phyloP scores from a whole-genome alignment of 2,113 vertebrate genomes.

The Catharus minimus region DNA sequence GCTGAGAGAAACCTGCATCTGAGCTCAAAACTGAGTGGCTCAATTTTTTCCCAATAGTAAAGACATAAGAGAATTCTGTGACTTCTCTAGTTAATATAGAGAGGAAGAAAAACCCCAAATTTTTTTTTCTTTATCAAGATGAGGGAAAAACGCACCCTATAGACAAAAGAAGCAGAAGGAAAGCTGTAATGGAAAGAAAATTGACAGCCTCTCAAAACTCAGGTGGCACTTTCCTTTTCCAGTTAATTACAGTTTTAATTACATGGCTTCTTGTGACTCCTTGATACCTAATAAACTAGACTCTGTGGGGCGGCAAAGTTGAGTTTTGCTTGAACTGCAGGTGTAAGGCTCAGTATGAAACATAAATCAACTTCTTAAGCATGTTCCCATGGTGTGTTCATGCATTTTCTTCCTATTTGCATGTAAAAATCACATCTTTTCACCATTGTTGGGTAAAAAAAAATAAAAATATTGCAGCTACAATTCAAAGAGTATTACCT shows the following conservation, averaged over 20 bases:
- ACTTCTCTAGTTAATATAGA: not conserved
- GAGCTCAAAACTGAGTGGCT: not conserved
- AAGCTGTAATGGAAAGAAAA: conserved; percentile 82
- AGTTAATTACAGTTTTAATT: conserved; percentile 88
- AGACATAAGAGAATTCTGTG: not conserved
- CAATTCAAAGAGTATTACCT: conserved; percentile 34
- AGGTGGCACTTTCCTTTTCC: conserved; percentile 84
- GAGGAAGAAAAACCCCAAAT: not conserved
- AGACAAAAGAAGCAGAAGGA: conserved; percentile 76
- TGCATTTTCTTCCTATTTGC: conserved; percentile 74
- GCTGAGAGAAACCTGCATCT: not conserved
- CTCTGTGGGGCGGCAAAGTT: conserved; percentile 82
- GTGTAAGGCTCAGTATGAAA: conserved; percentile 80
- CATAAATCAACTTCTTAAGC: conserved; percentile 86
- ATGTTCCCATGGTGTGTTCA: conserved; percentile 76
- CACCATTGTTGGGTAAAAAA: conserved; percentile 42
- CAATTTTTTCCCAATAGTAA: not conserved
- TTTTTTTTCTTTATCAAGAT: conserved; percentile 49
- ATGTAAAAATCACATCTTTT: conserved; percentile 75
- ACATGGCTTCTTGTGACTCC: conserved; percentile 84
- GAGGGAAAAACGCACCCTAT: not conserved
- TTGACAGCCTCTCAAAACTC: conserved; percentile 87
- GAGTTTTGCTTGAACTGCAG: conserved; percentile 86
- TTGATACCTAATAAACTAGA: conserved; percentile 87
- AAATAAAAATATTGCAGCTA: conserved; percentile 20